Evolutionary conservation across 2,113 vertebrate genomes (phyloP).

Genomic region (Oreochromis spilurus): DNA sequence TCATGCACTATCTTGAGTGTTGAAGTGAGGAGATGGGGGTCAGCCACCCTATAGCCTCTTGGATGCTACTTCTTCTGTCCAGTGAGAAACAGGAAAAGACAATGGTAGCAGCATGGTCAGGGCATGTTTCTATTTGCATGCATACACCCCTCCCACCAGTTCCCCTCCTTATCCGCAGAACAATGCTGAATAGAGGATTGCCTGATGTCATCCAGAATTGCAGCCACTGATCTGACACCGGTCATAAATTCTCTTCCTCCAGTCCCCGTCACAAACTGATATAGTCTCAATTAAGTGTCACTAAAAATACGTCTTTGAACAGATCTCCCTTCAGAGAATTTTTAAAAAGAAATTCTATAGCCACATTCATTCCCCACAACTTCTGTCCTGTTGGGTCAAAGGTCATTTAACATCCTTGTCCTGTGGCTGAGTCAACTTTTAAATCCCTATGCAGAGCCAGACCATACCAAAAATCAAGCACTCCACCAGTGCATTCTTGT

Average conservation of each 20-base stretch:
- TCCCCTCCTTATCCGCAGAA: slow-evolving; percentile 18
- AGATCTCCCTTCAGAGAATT: neutral
- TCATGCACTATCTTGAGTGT: neutral
- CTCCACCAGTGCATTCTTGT: slow-evolving; percentile 1
- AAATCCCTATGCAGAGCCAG: neutral
- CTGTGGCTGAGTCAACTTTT: neutral
- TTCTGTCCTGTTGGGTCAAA: neutral
- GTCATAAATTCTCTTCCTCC: slow-evolving; percentile 10
- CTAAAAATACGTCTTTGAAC: neutral
- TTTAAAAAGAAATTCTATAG: neutral
- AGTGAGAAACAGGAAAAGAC: slow-evolving; percentile 4
- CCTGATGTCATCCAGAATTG: slow-evolving; percentile 52
- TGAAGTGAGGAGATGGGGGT: neutral
- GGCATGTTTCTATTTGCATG: slow-evolving; percentile 43
- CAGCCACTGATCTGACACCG: slow-evolving; percentile 43
- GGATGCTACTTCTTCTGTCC: neutral
- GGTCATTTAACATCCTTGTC: neutral
- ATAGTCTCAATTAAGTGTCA: neutral
- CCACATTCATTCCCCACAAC: neutral
- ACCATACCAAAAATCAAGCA: neutral
- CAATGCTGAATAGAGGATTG: slow-evolving; percentile 58
- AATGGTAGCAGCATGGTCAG: slow-evolving; percentile 2
- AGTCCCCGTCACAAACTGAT: slow-evolving; percentile 29
- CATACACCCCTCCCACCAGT: slow-evolving; percentile 8
- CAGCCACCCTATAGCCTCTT: neutral